phyloP scores from a whole-genome alignment of 2,888 invertebrate species.

The Smittia aterrima region DNA sequence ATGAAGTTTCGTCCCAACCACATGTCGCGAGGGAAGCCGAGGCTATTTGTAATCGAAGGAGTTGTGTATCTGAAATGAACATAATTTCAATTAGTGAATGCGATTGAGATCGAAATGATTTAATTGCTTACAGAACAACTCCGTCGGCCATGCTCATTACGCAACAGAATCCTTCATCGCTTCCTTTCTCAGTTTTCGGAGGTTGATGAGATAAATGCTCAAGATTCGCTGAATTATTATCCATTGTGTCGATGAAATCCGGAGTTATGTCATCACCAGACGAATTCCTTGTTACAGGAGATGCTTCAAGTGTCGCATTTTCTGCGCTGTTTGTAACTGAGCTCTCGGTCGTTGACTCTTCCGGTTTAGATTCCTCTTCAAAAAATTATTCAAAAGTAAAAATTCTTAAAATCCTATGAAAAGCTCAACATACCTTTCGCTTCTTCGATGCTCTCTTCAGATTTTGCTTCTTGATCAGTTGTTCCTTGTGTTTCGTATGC shows the following conservation, averaged over 20 bases:
- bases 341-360: background rate
- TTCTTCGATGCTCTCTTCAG: slow-evolving; percentile 48
- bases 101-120: background rate
- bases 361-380: background rate
- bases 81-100: background rate
- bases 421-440: slow-evolving; percentile 44
- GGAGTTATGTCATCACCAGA: background rate
- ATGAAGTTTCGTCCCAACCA: slow-evolving; percentile 80
- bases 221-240: background rate
- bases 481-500: slow-evolving; percentile 46
- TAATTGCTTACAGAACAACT: slow-evolving; percentile 58
- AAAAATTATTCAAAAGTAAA: slow-evolving; percentile 31
- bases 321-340: background rate
- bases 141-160: slow-evolving; percentile 83
- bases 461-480: slow-evolving; percentile 46
- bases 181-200: slow-evolving; percentile 18
- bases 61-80: slow-evolving; percentile 59
- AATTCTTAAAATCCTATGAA: background rate
- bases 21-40: slow-evolving; percentile 80
- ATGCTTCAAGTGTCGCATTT: background rate
- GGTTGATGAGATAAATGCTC: background rate
- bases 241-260: background rate
- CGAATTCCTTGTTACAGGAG: background rate
- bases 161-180: slow-evolving; percentile 72
- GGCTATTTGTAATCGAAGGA: slow-evolving; percentile 62